phyloP scores from a whole-genome alignment of 2,888 invertebrate species.

The Calameuta pallipes region DNA sequence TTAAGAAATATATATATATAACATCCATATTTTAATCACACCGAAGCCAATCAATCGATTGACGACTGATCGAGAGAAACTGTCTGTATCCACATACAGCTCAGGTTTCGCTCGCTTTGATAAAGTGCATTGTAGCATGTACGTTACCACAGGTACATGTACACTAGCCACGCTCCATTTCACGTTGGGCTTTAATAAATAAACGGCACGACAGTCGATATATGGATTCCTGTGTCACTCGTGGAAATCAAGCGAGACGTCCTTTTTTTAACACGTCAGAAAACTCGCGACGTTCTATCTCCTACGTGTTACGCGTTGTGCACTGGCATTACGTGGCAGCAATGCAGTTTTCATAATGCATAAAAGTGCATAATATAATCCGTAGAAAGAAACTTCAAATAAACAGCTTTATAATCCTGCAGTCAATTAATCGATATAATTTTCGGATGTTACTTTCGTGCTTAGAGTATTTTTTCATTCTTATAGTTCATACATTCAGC shows the following conservation, averaged over 20 bases:
- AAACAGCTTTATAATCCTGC: not conserved
- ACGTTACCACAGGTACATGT: not conserved
- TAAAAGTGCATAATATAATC: not conserved
- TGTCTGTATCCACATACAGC: not conserved
- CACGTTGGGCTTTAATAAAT: constrained; percentile 28
- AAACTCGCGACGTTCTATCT: not conserved
- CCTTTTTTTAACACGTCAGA: constrained; percentile 16
- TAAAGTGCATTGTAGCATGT: constrained; percentile 3
- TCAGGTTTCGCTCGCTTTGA: not conserved
- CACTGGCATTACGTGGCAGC: not conserved
- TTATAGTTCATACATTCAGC: not conserved
- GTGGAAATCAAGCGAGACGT: constrained; percentile 27
- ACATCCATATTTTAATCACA: not conserved
- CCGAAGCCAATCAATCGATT: not conserved
- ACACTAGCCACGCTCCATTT: not conserved
- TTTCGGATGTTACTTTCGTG: not conserved
- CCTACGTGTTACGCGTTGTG: constrained; percentile 10
- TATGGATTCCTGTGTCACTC: constrained; percentile 28
- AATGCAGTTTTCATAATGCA: not conserved
- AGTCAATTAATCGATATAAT: not conserved
- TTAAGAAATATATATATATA: not conserved
- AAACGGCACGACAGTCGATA: constrained; percentile 33
- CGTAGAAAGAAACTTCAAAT: not conserved
- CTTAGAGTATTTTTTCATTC: not conserved
- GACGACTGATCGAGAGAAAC: not conserved